Percentiles rank a stretch among this genome's conserved stretches.
Evolutionary conservation across 2,797 vertebrate genomes (phyloP).

Genomic region (Chaenodraco wilsoni): DNA sequence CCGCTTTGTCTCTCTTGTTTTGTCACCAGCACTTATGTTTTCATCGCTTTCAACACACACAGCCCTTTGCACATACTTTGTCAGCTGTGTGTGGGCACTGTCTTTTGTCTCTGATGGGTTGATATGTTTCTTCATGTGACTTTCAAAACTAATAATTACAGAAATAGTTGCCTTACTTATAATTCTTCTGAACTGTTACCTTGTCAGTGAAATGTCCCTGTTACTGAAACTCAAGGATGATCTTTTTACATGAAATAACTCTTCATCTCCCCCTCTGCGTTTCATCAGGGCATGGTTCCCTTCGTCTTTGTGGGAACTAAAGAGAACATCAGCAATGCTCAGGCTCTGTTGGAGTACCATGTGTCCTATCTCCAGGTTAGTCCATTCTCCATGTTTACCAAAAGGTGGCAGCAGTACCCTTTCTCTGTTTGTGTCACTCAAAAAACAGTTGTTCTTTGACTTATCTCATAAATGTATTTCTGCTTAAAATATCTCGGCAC

Average conservation of each 20-base stretch:
- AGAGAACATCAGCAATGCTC: conserved; percentile 94
- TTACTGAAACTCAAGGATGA: not conserved
- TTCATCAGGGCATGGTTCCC: conserved; percentile 90
- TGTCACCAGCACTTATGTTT: conserved; percentile 41
- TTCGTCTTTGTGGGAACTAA: conserved; percentile 95
- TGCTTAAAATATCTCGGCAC: conserved; percentile 6
- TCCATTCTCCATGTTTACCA: conserved; percentile 20
- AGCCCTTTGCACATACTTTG: conserved; percentile 19
- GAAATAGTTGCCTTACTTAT: conserved; percentile 6
- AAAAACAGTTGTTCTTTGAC: not conserved
- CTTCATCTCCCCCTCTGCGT: conserved; percentile 13
- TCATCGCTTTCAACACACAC: conserved; percentile 28
- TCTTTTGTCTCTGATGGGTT: conserved; percentile 27
- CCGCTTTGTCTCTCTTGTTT: conserved; percentile 33
- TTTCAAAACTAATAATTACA: not conserved
- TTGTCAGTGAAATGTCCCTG: not conserved
- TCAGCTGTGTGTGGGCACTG: conserved; percentile 23
- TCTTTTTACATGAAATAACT: not conserved
- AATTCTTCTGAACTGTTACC: not conserved
- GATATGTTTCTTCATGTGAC: conserved; percentile 20
- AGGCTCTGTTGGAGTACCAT: conserved; percentile 93
- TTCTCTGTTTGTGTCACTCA: conserved; percentile 23
- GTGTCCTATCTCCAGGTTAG: conserved; percentile 93
- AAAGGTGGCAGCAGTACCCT: conserved; percentile 27
- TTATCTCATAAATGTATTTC: not conserved